Evolutionary conservation across 2,888 invertebrate genomes (phyloP).

Genomic region (Tinea pellionella): DNA sequence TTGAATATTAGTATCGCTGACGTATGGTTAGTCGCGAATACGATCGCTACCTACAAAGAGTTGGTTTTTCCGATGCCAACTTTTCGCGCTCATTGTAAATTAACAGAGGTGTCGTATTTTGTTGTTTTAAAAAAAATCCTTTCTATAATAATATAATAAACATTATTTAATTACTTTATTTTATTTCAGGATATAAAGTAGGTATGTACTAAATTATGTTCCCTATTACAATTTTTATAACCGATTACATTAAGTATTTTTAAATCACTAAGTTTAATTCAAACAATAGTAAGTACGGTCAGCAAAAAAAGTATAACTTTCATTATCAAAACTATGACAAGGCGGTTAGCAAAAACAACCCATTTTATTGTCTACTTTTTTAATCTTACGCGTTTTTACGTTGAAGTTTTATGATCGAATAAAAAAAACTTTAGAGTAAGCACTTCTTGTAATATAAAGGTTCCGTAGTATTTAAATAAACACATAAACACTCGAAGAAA

Average conservation of each 20-base stretch:
- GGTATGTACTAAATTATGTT: too few species aligned
- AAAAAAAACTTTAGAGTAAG: background rate
- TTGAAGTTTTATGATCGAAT: background rate
- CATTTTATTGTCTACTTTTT: background rate
- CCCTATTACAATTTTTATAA: too few species aligned
- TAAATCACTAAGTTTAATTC: background rate
- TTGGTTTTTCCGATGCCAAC: conserved; percentile 56
- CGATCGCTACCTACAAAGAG: conserved; percentile 45
- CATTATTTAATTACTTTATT: too few species aligned
- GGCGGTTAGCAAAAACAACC: conserved; percentile 11
- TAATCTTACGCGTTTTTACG: conserved; percentile 7
- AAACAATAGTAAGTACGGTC: background rate
- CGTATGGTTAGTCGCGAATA: conserved; percentile 35
- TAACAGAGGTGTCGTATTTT: conserved; percentile 22
- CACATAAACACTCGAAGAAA: too few species aligned
- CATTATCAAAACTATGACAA: conserved; percentile 19
- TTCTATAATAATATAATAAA: background rate
- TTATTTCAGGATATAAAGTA: too few species aligned
- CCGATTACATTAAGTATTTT: too few species aligned
- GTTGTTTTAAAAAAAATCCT: too few species aligned
- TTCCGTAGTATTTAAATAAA: background rate
- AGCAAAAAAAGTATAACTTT: conserved; percentile 20
- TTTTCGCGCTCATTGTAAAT: conserved; percentile 48
- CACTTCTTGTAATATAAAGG: background rate
- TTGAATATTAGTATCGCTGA: conserved; percentile 26